Conservation (phyloP, 2,888 invertebrate species). For the Oligia latruncula region DNA sequence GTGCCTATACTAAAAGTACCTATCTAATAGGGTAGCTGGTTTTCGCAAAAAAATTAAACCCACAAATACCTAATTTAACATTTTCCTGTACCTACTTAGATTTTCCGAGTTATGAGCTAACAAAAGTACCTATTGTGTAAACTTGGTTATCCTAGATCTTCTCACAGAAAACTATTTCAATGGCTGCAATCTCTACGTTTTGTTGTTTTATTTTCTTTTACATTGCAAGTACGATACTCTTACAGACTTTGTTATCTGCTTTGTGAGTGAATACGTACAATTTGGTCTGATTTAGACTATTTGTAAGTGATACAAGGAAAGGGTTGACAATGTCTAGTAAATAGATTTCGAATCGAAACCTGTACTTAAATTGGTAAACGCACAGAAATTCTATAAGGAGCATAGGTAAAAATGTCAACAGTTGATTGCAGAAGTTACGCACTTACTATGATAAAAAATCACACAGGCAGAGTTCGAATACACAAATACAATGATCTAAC, state of each 20-base stretch:
- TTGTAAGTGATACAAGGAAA: conserved; percentile 3
- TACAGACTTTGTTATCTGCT: conserved; percentile 19
- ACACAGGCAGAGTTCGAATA: background rate
- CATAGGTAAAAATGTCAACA: background rate
- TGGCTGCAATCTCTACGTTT: conserved; percentile 30
- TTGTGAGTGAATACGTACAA: conserved; percentile 37
- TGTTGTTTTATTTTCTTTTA: conserved; percentile 41
- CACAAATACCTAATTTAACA: background rate
- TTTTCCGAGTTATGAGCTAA: background rate
- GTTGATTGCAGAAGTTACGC: background rate
- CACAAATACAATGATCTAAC: background rate
- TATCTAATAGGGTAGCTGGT: background rate
- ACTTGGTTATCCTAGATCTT: conserved; percentile 9
- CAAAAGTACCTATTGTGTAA: conserved; percentile 18
- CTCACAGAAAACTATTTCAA: conserved; percentile 20
- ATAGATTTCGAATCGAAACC: background rate
- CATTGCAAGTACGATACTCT: conserved; percentile 27
- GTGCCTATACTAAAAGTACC: too few species aligned
- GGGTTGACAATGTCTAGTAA: background rate
- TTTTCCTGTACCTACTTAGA: background rate
- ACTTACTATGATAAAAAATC: background rate
- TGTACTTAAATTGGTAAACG: background rate
- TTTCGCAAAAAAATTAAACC: background rate
- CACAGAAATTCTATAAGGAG: background rate
- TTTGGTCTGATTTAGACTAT: conserved; percentile 28